Evolutionary conservation across 2,113 vertebrate genomes (phyloP).

Genomic region (Bubalus kerabau): DNA sequence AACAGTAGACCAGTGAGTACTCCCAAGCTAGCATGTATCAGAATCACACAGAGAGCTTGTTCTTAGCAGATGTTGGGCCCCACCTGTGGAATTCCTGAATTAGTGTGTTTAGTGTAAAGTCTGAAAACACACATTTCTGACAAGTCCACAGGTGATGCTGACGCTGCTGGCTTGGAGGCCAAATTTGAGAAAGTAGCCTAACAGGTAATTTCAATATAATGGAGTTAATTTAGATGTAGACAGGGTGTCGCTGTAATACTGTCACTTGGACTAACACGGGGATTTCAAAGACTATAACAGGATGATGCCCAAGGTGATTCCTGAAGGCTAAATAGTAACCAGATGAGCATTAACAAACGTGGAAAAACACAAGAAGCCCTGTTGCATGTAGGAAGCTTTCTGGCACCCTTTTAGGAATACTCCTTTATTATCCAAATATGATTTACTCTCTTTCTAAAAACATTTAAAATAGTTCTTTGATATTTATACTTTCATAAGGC

Average conservation of each 20-base stretch:
- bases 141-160: not conserved
- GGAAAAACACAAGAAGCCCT: not conserved
- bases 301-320: not conserved
- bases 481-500: not conserved
- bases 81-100: not conserved
- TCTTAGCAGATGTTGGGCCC: not conserved
- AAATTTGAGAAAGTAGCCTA: not conserved
- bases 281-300: not conserved
- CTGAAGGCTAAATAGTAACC: not conserved
- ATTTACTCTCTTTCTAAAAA: not conserved
- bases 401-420: not conserved
- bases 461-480: not conserved
- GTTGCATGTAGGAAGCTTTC: not conserved
- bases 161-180: not conserved
- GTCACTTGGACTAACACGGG: not conserved
- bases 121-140: not conserved
- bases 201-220: not conserved
- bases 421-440: not conserved
- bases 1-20: not conserved
- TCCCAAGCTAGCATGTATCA: not conserved
- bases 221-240: not conserved
- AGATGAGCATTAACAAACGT: not conserved
- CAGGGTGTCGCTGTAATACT: not conserved
- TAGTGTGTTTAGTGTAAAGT: not conserved
- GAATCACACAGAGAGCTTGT: not conserved